Evolutionary conservation across 2,888 invertebrate species (phyloP).

Genomic region (Cyclophora albipunctata): DNA sequence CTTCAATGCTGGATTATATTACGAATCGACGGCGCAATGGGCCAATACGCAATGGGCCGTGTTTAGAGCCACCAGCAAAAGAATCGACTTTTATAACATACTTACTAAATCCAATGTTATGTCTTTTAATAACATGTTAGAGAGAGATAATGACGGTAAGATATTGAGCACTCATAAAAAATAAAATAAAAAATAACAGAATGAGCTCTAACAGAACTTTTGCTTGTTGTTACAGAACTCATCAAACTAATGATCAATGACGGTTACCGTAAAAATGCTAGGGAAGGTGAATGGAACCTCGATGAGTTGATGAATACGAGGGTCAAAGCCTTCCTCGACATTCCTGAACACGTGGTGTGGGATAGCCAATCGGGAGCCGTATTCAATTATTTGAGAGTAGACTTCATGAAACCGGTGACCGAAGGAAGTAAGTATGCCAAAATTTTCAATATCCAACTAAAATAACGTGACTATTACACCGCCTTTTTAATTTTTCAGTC

Average conservation of each 20-base stretch:
- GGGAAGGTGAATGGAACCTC: conserved; percentile 40
- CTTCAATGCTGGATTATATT: conserved; percentile 75
- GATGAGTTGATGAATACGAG: conserved; percentile 80
- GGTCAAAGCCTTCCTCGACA: conserved; percentile 79
- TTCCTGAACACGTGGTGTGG: conserved; percentile 80
- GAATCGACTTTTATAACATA: conserved; percentile 90
- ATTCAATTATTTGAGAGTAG: conserved; percentile 74
- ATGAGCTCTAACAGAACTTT: no score
- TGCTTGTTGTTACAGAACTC: conserved; percentile 31
- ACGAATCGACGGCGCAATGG: conserved; percentile 79
- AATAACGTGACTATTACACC: no score
- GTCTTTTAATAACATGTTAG: no score
- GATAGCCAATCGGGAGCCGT: conserved; percentile 77
- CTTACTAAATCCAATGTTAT: conserved; percentile 62
- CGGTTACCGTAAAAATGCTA: conserved; percentile 24
- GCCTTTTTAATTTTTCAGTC: conserved; percentile 61
- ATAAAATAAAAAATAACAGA: no score
- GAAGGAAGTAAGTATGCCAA: conserved; percentile 50
- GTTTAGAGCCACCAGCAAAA: conserved; percentile 67
- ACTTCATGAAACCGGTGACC: conserved; percentile 89
- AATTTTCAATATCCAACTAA: neutral
- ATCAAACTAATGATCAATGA: conserved; percentile 48
- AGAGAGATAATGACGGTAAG: conserved; percentile 27
- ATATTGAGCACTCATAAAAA: neutral
- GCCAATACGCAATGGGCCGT: conserved; percentile 78